Evolutionary conservation across 1,140 invertebrate genomes (phyloP).

Genomic region (Listronotus oregonensis): DNA sequence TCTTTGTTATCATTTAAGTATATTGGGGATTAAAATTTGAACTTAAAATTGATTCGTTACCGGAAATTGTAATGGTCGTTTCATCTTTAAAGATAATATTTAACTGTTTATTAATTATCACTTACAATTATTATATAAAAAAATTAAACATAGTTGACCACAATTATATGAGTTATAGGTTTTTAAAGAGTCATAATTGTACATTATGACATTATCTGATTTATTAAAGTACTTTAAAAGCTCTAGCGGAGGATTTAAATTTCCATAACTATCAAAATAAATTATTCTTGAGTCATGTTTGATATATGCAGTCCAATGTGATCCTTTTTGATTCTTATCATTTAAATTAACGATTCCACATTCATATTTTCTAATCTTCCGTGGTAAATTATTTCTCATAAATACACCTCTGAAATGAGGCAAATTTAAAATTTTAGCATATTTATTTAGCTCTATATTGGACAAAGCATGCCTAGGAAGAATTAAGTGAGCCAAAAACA

Average conservation of each 20-base stretch:
- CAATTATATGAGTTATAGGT: conserved; percentile 37
- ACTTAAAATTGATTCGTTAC: conserved; percentile 9
- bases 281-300: conserved; percentile 41
- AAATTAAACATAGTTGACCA: conserved; percentile 19
- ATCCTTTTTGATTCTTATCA: conserved; percentile 42
- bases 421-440: no score
- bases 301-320: conserved; percentile 54
- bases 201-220: conserved; percentile 21
- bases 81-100: background rate
- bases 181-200: conserved; percentile 30
- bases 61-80: conserved; percentile 1
- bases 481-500: no score
- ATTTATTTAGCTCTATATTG: no score
- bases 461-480: no score
- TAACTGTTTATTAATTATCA: background rate
- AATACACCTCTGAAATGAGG: conserved; percentile 51
- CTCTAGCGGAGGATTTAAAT: conserved; percentile 48
- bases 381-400: conserved; percentile 50
- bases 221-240: conserved; percentile 39
- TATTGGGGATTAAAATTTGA: conserved; percentile 16
- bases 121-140: conserved; percentile 9
- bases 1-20: conserved; percentile 20
- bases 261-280: conserved; percentile 49
- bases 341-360: conserved; percentile 52
- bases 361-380: conserved; percentile 40